Evolutionary conservation across 2,797 vertebrate genomes (phyloP), one percentile per base, ranked within the genome.

Genomic region (Thalassophryne amazonica): DNA sequence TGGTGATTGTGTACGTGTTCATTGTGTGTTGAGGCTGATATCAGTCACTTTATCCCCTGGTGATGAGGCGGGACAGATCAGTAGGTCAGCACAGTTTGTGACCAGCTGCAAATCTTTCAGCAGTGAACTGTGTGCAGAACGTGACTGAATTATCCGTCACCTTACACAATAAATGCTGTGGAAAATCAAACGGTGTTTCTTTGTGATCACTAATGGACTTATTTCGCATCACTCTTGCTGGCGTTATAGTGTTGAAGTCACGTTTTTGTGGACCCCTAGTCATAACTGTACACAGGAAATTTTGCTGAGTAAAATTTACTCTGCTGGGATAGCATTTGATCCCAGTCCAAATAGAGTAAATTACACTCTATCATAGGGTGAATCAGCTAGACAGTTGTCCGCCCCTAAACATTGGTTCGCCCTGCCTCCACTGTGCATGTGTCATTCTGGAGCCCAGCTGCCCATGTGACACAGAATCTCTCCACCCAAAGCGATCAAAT

Each of bases 51-150:
- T 38, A 80, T 78, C 66, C 62, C 36, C 24, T 29, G 60, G 75
- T 75, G 68, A 79, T 76, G 76, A 69, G 64, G 56, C 72, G 54
- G 63, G 70, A 84, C 68, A 72, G 65, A 73, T 78, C 62, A 64
- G 74, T 35, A 63, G 47, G 76, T 80, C 77, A 81, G 76, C 76
- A 82, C 40, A 43, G 60, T 64, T 57, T 64, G 57, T 52, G 57
- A 62, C 46, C 56, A 33, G 46, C 40, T 75, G 34, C 76, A 59
- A 51, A 48, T 69, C 78, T 65, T 50, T 72, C 66, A 66, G 54
- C 42, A 35, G 56, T 53, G 51, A 54, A 45, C 58, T 43, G 38
- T 23, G 32, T 48, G 61, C 62, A 58, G 59, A 58, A n/a, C 55
- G 1, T 39, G 17, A n/a, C 47, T 78, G 33, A 73, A 54, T 76